Evolutionary conservation across 2,797 vertebrate species (phyloP).

Genomic region (Cygnus olor): DNA sequence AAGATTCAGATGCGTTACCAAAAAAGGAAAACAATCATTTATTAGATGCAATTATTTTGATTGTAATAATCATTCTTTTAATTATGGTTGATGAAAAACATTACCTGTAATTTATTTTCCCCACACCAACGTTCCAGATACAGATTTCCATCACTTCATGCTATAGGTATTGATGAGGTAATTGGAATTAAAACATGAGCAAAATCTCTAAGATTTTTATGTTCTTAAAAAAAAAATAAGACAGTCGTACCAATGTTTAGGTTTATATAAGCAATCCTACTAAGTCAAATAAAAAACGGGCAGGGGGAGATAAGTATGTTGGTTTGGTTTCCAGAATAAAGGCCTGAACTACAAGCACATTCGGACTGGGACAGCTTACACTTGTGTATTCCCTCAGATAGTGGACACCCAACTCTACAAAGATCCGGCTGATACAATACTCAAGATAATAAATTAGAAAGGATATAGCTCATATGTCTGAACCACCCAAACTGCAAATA

Average conservation of each 20-base stretch:
- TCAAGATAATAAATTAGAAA: background rate
- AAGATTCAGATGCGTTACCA: background rate
- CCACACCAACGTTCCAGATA: background rate
- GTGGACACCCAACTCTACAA: background rate
- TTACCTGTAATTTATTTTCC: background rate
- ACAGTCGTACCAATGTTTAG: background rate
- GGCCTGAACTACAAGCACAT: background rate
- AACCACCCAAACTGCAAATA: background rate
- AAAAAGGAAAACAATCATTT: background rate
- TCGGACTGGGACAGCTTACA: background rate
- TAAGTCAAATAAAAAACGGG: background rate
- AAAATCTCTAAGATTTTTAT: background rate
- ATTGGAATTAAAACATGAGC: background rate
- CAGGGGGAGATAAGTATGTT: background rate
- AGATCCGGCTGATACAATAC: background rate
- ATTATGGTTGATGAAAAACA: conserved; percentile 29
- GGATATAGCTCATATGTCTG: background rate
- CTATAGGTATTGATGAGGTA: background rate
- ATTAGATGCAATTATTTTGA: conserved; percentile 15
- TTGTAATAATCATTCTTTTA: conserved; percentile 8
- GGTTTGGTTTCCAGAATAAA: background rate
- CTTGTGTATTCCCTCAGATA: background rate
- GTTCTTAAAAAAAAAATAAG: conserved; percentile 20
- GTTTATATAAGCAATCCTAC: background rate
- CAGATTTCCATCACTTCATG: conserved; percentile 35